Base-by-base conservation (phyloP, 2,797 vertebrate species). In the Manis pentadactyla region DNA sequence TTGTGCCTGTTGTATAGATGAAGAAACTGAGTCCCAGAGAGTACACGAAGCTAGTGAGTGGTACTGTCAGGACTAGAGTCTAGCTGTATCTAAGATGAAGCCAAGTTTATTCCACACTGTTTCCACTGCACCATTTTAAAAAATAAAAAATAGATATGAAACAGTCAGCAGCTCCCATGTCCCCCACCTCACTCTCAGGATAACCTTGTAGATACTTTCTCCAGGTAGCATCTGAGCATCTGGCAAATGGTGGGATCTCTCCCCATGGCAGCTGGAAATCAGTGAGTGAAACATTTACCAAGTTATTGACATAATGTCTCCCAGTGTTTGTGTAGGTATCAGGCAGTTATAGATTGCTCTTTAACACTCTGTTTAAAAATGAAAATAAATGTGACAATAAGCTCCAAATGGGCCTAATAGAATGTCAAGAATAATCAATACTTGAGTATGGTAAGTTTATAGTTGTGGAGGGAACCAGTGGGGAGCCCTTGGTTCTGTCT, bases 261-360 rank as follows among this genome's bases (percentile, higher is more conserved):
- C 79, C 71, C 74, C 57, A n/a, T 15, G 83, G 96, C 97, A 98
- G 97, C 96, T 97, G 97, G 96, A 97, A 94, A 82, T 64, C 91
- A 96, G 95, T 0, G 14, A 73, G 96, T 97, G 84, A 97, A 97
- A 97, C 94, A 97, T 98, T 98, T 85, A 97, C 96, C 73, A 64
- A 77, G 53, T 93, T 97, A 87, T 97, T 98, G 97, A 97, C 97
- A 97, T 92, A 98, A 96, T 94, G 92, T 89, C 87, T 81, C 96
- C 71, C 49, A 53, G 90, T 97, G 95, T 97, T 98, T 98, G 95
- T 96, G 94, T 94, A 97, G 94, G 94, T 85, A 95, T 86, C 68
- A 82, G 89, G 73, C 93, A 88, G 93, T 93, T 97, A 69, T 75
- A 94, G 94, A 96, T 97, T 82, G 55, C 87, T 93, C 96, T 97